Evolutionary conservation across 1,140 invertebrate species (phyloP), one percentile per base, ranked within the genome.

Genomic region (Gonatopus flavifemur): DNA sequence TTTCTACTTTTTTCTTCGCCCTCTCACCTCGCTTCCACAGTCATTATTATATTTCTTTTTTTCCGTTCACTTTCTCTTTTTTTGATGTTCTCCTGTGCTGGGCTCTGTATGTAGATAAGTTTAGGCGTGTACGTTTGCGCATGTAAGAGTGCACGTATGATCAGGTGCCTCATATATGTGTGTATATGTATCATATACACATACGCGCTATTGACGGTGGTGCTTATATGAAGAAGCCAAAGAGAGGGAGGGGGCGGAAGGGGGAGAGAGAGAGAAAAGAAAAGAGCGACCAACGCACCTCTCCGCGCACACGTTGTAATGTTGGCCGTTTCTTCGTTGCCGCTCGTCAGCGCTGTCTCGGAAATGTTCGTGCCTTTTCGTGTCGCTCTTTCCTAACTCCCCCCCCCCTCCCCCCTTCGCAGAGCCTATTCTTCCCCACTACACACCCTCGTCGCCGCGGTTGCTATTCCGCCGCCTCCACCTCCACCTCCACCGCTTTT

Each of bases 351-450:
- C 22, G 47, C 36, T 43, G 37, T 37, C 51, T 69, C 63, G 65
- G 65, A 57, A 56, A 59, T 25, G 56, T 51, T 67, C 66, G 66
- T 64, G 55, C 35, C 52, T 62, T 63, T 59, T 58, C 66, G 63
- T 42, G 52, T 49, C 40, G 58, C 47, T 59, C 21, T 39, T 28
- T 35, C 49, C 28, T 25, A 18, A 30, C 40, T 35, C 33, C 45
- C 37, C 37, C 35, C 22, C 39, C 10, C 39, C 25, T 15, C 52
- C 20, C 21, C 21, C 22, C 21, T 35, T 41, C 7, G 2, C 21
- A 18, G 18, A 33, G 13, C 15, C n/a, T 9, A 2, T n/a, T 10
- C 24, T 9, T 3, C 9, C 18, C 8, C 32, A n/a, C 18, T 39
- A 25, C 20, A 31, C n/a, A 19, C 20, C 22, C 33, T 31, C 20